phyloP scores from a whole-genome alignment of 2,888 invertebrate species.

The Zygogramma bicolorata region DNA sequence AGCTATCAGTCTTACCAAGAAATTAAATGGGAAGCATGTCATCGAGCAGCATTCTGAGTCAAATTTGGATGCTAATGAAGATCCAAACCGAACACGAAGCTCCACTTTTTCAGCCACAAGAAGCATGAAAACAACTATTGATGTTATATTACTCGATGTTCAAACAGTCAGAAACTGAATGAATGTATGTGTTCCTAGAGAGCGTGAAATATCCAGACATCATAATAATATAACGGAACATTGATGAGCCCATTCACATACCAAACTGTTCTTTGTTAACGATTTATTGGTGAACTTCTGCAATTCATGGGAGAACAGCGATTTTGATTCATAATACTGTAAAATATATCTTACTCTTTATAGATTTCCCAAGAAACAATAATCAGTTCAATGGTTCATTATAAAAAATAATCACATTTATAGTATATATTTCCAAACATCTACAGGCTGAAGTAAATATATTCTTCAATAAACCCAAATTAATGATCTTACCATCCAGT shows the following conservation, averaged over 20 bases:
- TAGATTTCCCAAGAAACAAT: background rate
- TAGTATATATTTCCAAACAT: background rate
- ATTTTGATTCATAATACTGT: background rate
- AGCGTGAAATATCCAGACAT: background rate
- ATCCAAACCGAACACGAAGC: background rate
- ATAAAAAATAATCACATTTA: background rate
- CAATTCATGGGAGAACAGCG: background rate
- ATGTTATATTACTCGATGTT: background rate
- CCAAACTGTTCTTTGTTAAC: background rate
- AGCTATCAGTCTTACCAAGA: too few relatives aligned
- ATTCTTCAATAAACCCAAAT: background rate
- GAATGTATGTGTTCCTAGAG: background rate
- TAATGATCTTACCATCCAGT: too few relatives aligned
- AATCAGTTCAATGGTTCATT: background rate
- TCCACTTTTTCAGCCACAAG: background rate
- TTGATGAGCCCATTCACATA: background rate
- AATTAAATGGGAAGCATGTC: too few relatives aligned
- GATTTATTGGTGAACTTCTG: background rate
- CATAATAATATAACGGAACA: background rate
- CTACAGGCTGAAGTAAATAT: background rate
- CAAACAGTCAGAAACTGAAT: background rate
- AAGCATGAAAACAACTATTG: background rate
- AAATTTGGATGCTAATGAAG: background rate
- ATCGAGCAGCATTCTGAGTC: too few relatives aligned
- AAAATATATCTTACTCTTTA: background rate